phyloP scores from a whole-genome alignment of 1,140 invertebrate species.

The Myzus persicae region DNA sequence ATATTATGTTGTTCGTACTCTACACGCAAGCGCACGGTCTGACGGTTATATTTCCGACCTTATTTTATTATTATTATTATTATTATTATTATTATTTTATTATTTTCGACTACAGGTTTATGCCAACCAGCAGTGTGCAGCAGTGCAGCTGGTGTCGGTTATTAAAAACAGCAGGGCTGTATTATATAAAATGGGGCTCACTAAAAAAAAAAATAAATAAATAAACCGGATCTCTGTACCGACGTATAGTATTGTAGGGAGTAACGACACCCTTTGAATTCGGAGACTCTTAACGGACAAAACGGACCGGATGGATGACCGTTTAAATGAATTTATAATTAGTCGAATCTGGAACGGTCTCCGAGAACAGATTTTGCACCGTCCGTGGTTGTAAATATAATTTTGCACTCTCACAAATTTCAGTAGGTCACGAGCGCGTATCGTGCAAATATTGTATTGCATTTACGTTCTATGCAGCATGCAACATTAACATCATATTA shows the following conservation, averaged over 20 bases:
- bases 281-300: constrained; percentile 47
- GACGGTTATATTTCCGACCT: constrained; percentile 44
- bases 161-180: constrained; percentile 49
- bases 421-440: constrained; percentile 4
- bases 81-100: constrained; percentile 33
- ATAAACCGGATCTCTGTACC: constrained; percentile 47
- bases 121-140: constrained; percentile 9
- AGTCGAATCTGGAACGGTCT: not conserved
- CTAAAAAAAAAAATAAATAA: constrained; percentile 46
- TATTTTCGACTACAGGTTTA: constrained; percentile 53
- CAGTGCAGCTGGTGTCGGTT: constrained; percentile 54
- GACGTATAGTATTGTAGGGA: not conserved
- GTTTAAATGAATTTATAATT: constrained; percentile 41
- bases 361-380: not conserved
- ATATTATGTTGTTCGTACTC: not conserved
- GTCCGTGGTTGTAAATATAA: not conserved
- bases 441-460: not conserved
- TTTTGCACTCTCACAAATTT: not conserved
- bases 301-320: constrained; percentile 53
- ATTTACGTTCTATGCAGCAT: not conserved
- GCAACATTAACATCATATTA: not conserved
- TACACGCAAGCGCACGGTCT: not conserved
- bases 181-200: constrained; percentile 13
- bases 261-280: constrained; percentile 29
- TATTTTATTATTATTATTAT: constrained; percentile 43